Base-by-base conservation (phyloP, 2,113 vertebrate genomes). In the Ondatra zibethicus region DNA sequence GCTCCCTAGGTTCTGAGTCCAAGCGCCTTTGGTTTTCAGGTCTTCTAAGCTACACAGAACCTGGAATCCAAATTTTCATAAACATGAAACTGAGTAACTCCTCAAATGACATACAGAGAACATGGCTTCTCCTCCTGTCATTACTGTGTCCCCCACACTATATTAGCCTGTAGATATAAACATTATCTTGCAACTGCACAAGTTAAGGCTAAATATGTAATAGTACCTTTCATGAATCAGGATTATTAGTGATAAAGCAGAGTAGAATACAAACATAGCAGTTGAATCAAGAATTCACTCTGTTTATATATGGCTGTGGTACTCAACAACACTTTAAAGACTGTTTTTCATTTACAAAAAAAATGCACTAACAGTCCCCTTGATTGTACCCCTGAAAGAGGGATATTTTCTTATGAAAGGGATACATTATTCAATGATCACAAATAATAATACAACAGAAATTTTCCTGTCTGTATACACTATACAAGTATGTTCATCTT, bases 391-490 rank as follows among this genome's bases (percentile, higher is more conserved):
- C 88, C 99, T 98, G 96, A 99, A 99, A 77, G 99, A 99, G 25
- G 99, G 99, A 95, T 99, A 99, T 73, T 99, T 99, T 90, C 99
- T 97, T 50, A 99, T 98, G 68, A 99, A 99, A 1, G 99, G 99
- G 1, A 99, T 99, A 93, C 99, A 99, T 66, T 99, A 98, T 96
- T 99, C 99, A 97, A 96, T 99, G 99, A 81, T 99, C 99, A 97
- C 99, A 99, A 99, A 99, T 99, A 95, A 99, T 96, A 99, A 99
- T 77, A 99, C 99, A 97, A 99, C 98, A 82, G 98, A 99, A 93
- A 99, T 99, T 97, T 99, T 99, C 97, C 97, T 99, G 97, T 99
- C 99, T 99, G 99, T 99, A 97, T 98, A 99, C 93, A 99, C 99
- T 99, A 99, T 99, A 97, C 99, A 99, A 0, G 99, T 99, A 96